Conservation (phyloP, 2,797 vertebrate genomes). For the Manis javanica region DNA sequence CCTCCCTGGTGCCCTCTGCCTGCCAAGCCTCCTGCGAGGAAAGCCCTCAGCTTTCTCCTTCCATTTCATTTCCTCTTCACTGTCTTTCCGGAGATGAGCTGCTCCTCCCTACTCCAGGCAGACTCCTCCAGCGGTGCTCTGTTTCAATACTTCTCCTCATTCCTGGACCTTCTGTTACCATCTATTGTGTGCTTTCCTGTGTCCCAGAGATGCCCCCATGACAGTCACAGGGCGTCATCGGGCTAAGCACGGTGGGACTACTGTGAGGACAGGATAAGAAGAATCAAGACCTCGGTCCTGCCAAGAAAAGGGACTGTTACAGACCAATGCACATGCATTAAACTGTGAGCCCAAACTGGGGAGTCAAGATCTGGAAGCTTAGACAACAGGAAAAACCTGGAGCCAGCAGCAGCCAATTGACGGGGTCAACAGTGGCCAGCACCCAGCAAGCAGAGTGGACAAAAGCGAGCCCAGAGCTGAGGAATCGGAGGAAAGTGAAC, state of each 20-base stretch:
- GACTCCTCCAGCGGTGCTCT: neutral
- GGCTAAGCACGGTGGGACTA: neutral
- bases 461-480: neutral
- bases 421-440: neutral
- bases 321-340: neutral
- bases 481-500: neutral
- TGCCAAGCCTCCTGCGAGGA: no score
- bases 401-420: neutral
- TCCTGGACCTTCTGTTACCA: neutral
- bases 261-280: neutral
- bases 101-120: neutral
- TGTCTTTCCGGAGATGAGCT: neutral
- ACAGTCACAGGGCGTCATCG: neutral
- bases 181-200: neutral
- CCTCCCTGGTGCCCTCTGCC: neutral
- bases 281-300: neutral
- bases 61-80: neutral
- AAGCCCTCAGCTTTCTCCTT: neutral
- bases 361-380: neutral
- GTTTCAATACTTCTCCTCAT: neutral
- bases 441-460: neutral
- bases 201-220: neutral
- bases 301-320: neutral
- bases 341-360: neutral
- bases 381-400: neutral